Evolutionary conservation across 2,888 invertebrate genomes (phyloP).

Genomic region (Melipona bicolor): DNA sequence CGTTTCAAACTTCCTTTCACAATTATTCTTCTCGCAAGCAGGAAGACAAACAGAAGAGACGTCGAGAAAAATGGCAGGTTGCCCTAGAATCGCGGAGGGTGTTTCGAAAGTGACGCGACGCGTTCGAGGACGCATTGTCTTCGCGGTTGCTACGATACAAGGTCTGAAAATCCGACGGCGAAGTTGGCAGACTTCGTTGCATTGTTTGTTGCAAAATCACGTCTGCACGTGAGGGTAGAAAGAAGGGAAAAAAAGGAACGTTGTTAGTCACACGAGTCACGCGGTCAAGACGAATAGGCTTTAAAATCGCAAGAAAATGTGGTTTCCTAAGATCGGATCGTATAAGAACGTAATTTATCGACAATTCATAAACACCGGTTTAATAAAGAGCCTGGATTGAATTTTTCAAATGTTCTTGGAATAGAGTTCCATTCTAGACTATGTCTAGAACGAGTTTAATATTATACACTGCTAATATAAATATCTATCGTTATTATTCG

Average conservation of each 20-base stretch:
- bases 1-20: background rate
- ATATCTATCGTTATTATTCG: background rate
- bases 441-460: background rate
- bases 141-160: conserved; percentile 31
- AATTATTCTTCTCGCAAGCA: background rate
- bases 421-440: too few species aligned
- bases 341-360: background rate
- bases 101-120: conserved; percentile 45
- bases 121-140: conserved; percentile 51
- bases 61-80: conserved; percentile 45
- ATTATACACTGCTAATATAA: background rate
- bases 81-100: conserved; percentile 33
- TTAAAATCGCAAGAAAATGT: background rate
- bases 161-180: conserved; percentile 46
- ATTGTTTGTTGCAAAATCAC: conserved; percentile 39
- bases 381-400: background rate
- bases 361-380: background rate
- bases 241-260: background rate
- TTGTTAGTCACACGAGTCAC: conserved; percentile 6
- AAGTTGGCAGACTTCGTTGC: conserved; percentile 54
- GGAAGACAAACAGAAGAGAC: background rate
- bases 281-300: background rate
- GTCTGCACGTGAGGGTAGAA: conserved; percentile 5
- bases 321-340: too few species aligned
- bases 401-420: background rate